Conservation (phyloP, 1,140 invertebrate genomes). For the Heliconius hewitsoni region DNA sequence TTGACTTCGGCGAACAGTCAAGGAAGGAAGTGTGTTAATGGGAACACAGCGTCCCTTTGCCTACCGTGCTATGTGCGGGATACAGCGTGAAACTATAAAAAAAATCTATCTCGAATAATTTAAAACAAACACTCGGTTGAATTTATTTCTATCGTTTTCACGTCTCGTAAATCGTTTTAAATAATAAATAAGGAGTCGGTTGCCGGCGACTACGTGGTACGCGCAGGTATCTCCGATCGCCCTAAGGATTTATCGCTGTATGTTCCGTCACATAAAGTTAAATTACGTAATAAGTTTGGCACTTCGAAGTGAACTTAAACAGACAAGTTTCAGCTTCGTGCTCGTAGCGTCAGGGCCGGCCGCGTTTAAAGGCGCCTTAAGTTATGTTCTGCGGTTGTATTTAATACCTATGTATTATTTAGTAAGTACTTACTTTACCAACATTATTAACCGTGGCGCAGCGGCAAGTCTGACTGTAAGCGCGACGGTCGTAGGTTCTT, state of each 20-base stretch:
- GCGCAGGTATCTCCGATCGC: conserved; percentile 23
- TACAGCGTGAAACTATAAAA: too few species aligned
- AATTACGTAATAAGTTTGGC: conserved; percentile 24
- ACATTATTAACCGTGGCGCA: background rate
- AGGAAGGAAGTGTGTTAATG: too few species aligned
- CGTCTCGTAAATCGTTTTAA: conserved; percentile 2
- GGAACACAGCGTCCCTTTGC: too few species aligned
- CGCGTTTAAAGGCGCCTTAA: background rate
- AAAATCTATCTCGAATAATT: background rate
- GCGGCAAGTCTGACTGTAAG: too few species aligned
- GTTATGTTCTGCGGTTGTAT: background rate
- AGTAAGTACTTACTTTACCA: background rate
- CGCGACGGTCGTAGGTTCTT: too few species aligned
- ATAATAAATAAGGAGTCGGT: background rate
- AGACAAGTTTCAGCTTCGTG: conserved; percentile 19
- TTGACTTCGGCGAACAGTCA: too few species aligned
- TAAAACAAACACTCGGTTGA: background rate
- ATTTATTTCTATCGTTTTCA: background rate
- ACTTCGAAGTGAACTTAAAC: conserved; percentile 28
- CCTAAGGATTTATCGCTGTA: conserved; percentile 34
- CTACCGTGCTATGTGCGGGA: too few species aligned
- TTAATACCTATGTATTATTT: background rate
- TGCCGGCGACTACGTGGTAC: background rate
- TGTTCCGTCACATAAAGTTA: conserved; percentile 43
- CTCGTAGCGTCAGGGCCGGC: background rate